Evolutionary conservation across 2,797 vertebrate species (phyloP), one percentile per base, ranked within the genome.

Genomic region (Crypturellus tataupa): DNA sequence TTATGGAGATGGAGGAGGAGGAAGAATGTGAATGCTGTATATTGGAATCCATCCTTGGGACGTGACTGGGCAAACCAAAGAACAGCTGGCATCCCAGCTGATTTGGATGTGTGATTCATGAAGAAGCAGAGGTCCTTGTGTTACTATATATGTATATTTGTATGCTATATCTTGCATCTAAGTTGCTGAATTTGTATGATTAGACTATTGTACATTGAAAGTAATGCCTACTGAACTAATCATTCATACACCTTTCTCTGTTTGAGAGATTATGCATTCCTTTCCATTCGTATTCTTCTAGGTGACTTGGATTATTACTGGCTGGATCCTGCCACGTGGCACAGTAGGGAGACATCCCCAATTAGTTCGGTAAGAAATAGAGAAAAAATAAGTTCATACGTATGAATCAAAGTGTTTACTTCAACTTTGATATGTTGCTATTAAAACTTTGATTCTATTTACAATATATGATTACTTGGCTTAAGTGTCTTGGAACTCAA

Each of bases 291-390:
- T 90, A 5, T 97, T 87, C 51, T 80, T 97, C 29, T 96, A 99
- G 99, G 99, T 97, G 99, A 99, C 96, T 99, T 99, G 98, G 99
- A 99, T 98, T 99, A 99, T 97, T 99, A 99, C 97, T 99, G 99
- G 98, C 97, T 99, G 97, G 99, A 99, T 98, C 99, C 99, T 92
- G 97, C 99, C 87, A 98, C 99, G 69, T 99, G 99, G 99, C 99
- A 99, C 95, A 99, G 99, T 97, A 99, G 99, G 97, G 97, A 98
- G 75, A 97, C 98, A n/a, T 98, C 98, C 14, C 98, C 98, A 29
- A 97, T 98, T 95, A 98, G 98, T 89, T 98, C 98, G 97, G 98
- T 98, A 97, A 98, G 98, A 53, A 92, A 92, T 37, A 27, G 39
- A 35, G 53, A 51, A 46, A 46, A 70, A 80, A 55, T 40, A 9